These are phyloP conservation scores for Arothron firmamentum DNA, from an alignment of 2,113 vertebrate species.

Conservation along the genomic window DNA sequence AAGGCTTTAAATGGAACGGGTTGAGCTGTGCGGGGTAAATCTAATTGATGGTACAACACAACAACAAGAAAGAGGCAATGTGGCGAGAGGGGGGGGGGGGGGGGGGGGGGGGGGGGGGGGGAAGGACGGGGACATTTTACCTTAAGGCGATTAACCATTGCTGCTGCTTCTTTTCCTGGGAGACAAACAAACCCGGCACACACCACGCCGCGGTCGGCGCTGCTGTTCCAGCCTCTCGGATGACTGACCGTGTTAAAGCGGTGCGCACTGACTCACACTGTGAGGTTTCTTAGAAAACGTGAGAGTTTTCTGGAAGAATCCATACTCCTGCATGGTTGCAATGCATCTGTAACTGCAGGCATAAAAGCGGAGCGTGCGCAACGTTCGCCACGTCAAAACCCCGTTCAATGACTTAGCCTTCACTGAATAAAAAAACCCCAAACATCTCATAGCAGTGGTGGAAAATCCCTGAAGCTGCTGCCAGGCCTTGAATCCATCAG, in stretches of 20 bases:
- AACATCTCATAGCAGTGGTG: conserved; percentile 8
- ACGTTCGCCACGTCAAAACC: conserved; percentile 7
- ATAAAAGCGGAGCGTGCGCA: conserved; percentile 4
- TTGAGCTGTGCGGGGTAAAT: conserved; percentile 60
- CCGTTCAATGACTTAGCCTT: conserved; percentile 4
- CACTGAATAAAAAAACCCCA: conserved; percentile 11
- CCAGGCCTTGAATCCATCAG: conserved; percentile 30
- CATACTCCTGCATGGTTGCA: background rate
- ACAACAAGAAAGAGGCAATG: conserved; percentile 60
- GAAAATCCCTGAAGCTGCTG: conserved; percentile 28
- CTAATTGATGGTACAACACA: conserved; percentile 69
- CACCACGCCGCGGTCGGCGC: conserved; percentile 36
- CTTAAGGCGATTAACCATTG: conserved; percentile 55
- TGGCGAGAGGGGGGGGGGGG: conserved; percentile 20
- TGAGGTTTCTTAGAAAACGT: conserved; percentile 20
- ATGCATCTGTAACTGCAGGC: background rate
- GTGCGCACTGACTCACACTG: conserved; percentile 16
- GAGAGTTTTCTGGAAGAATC: conserved; percentile 15
- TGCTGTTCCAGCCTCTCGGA: conserved; percentile 36
- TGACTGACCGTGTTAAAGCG: conserved; percentile 33
- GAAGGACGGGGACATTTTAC: conserved; percentile 41
- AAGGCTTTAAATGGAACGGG: conserved; percentile 59
- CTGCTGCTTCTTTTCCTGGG: conserved; percentile 40
- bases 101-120: conserved; percentile 9
- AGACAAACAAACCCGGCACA: conserved; percentile 46